Conservation (phyloP, 2,113 vertebrate species). For the Polypterus bichir region DNA sequence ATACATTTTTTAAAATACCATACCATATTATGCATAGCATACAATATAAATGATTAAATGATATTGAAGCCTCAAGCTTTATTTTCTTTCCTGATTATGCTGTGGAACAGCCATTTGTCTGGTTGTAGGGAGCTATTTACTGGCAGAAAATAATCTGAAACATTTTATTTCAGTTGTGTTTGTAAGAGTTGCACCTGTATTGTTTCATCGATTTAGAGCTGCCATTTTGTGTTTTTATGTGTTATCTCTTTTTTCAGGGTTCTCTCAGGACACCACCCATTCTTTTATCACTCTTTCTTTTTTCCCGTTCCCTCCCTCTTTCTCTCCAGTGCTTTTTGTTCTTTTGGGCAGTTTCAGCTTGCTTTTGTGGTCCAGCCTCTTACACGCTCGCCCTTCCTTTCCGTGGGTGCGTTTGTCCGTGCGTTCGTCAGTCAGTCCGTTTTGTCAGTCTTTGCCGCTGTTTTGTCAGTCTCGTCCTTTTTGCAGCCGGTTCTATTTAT, state of each 20-base stretch:
- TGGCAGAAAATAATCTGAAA: too few species aligned
- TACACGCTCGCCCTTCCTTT: conserved; percentile 31
- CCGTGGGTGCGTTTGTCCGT: conserved; percentile 32
- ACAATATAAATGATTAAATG: too few species aligned
- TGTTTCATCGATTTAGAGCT: conserved; percentile 38
- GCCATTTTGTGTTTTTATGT: conserved; percentile 35
- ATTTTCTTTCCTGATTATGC: too few species aligned
- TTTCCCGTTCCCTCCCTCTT: conserved; percentile 42
- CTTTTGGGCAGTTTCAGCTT: conserved; percentile 12
- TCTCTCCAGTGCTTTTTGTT: conserved; percentile 14
- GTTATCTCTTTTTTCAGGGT: conserved; percentile 63
- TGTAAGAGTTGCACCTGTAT: conserved; percentile 59
- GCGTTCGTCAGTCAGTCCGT: conserved; percentile 27
- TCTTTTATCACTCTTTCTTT: conserved; percentile 37
- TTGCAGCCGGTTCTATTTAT: conserved; percentile 33
- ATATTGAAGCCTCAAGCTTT: too few species aligned
- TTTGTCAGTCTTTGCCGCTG: conserved; percentile 36
- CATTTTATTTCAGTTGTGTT: not conserved
- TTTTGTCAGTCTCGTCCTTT: conserved; percentile 30
- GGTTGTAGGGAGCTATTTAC: too few species aligned
- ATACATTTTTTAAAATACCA: too few species aligned
- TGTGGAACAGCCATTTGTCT: too few species aligned
- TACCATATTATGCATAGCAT: too few species aligned
- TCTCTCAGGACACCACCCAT: conserved; percentile 67
- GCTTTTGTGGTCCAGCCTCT: conserved; percentile 31